Evolutionary conservation across 2,113 vertebrate species (phyloP), one percentile per base, ranked within the genome.

Genomic region (Cnemophilus loriae): DNA sequence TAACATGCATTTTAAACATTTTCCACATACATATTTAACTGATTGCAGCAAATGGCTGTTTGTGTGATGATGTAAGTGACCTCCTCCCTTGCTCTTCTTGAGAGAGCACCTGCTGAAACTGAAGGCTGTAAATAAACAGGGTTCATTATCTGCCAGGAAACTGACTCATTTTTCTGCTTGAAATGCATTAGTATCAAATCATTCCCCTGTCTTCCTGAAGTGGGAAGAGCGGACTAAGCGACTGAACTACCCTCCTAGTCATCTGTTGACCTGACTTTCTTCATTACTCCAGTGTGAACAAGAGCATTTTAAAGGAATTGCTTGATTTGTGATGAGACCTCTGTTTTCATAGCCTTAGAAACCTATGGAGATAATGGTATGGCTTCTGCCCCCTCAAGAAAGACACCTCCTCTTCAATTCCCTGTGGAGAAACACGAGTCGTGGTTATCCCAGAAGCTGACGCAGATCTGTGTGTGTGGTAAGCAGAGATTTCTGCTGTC

Each of bases 131-230:
- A 93, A 93, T 95, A 84, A 93, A 93, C 80, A 94, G 47, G 30
- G 69, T 95, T 93, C 50, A 61, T 94, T 91, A 91, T 97, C 73
- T 96, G 85, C 87, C 84, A 91, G 95, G 91, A 96, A 97, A 87
- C 69, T 90, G 96, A 97, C 78, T 97, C 92, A 96, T 95, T 97
- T 97, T 96, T 94, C 86, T 94, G 16, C 93, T 83, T 73, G 59
- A 95, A 97, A 96, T 97, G 78, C 79, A 76, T 92, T 74, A 71
- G 74, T 92, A 88, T 93, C 53, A 90, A 96, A 89, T 97, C 53
- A 92, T 94, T 96, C 84, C 49, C 39, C 37, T 93, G 7, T 77
- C 84, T 97, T 98, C 76, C 56, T 91, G 82, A 93, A 96, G 65
- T 85, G 52, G 49, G 55, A 90, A 84, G 59, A 64, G 85, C 79